Evolutionary conservation across 37 sponge, comb jelly and placozoan genomes (phyloP).

Genomic region (Ianthella basta): DNA sequence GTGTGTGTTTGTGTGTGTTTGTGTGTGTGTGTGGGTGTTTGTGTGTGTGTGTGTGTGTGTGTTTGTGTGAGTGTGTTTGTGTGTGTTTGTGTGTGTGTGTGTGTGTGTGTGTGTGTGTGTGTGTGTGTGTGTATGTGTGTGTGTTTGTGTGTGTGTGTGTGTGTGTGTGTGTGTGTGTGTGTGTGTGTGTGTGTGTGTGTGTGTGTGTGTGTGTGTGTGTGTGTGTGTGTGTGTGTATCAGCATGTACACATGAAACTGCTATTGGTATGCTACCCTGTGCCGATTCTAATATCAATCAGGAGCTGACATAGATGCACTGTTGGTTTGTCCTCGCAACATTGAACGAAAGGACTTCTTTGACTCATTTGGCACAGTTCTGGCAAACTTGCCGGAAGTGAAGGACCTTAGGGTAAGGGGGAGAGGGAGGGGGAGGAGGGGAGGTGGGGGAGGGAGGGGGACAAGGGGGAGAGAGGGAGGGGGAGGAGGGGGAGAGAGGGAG

Average conservation of each 20-base stretch:
- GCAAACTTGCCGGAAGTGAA: slow-evolving; percentile 65
- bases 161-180: slow-evolving; percentile 33
- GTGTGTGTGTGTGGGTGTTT: too few species aligned
- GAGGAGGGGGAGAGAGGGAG: background rate
- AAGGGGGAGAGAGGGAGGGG: background rate
- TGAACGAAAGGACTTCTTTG: slow-evolving; percentile 90
- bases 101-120: slow-evolving; percentile 24
- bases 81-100: background rate
- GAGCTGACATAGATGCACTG: slow-evolving; percentile 99
- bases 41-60: too few species aligned
- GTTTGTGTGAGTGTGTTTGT: too few species aligned
- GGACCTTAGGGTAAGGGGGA: slow-evolving; percentile 74
- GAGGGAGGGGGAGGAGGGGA: background rate
- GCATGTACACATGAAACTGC: slow-evolving; percentile 9
- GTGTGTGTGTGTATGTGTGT: background rate
- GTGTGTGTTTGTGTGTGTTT: too few species aligned
- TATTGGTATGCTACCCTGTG: background rate
- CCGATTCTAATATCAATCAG: slow-evolving; percentile 17
- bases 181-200: background rate
- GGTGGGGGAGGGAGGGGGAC: background rate
- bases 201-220: slow-evolving; percentile 12
- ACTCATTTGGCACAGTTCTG: slow-evolving; percentile 79
- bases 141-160: background rate
- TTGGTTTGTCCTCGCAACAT: slow-evolving; percentile 95
- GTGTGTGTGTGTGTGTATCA: slow-evolving; percentile 17